Base-by-base conservation (phyloP, 2,888 invertebrate genomes). In the Acleris laterana region DNA sequence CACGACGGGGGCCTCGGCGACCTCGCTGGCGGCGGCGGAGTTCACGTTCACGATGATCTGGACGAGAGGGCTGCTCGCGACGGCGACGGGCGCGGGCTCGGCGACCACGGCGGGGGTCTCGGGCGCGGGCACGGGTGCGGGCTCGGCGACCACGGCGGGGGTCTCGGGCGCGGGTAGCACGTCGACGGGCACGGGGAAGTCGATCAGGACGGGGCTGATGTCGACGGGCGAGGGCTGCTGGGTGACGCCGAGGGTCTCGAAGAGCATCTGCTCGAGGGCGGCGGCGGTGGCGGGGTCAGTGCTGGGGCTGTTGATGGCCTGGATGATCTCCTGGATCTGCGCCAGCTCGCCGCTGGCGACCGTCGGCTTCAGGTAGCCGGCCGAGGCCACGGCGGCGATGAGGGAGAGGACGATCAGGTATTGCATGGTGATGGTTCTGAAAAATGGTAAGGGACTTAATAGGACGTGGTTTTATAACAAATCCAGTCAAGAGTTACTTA, bases 361-460 rank as follows among this genome's bases (percentile, higher is more conserved):
- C 5, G 72, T 61, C 42, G 79, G 81, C 64, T 71, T 77, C 46
- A 77, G 7, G 62, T 70, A 53, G 57, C 75, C 75, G 69, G 83
- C 84, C 70, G 83, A 81, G 57, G 86, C 85, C 78, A 84, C 84
- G 71, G 84, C 76, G 72, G 77, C 87, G 76, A 87, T 75, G 51
- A 86, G 74, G 53, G 84, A 82, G 74, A 89, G 74, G 57, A 82
- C 82, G 44, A 85, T 52, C 73, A 89, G 75, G 83, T 76, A 85
- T 82, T 88, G 88, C 89, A 89, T 89, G 52, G 89, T 89, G 52
- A 68, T 74, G 74, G 57, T 72, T 73, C 79, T 83, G 77, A 3
- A 70, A 69, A 53, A 16, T 25, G 62, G 17, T 5, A 16, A 19
- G 6, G 25, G 5, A 5, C n/a, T 22, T 50, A 25, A 3, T 16